Base-by-base conservation (phyloP, 2,797 vertebrate genomes). In the Phrynocephalus forsythii region DNA sequence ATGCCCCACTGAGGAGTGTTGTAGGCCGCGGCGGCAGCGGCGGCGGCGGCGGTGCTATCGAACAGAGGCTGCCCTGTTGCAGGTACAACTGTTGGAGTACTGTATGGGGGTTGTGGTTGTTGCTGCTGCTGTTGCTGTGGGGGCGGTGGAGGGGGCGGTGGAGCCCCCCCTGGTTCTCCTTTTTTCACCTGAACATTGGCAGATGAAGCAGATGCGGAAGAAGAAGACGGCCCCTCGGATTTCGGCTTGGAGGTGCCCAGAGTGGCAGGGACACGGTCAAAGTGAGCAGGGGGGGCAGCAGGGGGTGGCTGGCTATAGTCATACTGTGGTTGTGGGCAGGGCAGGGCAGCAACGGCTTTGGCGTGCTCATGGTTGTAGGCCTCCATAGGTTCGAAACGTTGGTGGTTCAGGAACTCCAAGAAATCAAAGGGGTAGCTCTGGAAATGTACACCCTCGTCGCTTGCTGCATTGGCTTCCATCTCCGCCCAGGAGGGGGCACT, bases 361-460 rank as follows among this genome's bases (percentile, higher is more conserved):
- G 95, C 91, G 3, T 96, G 95, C 73, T 96, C 96, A 87, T 91
- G 92, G 80, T 90, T 89, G 2, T 96, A 96, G 56, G 95, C 92
- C 68, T 96, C 96, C 94, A 96, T 93, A 84, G 96, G 95, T 86
- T 96, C 96, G 38, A 96, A 96, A 90, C 96, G 96, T 88, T 96
- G 96, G 90, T 96, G 96, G 92, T 96, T 96, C 84, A 96, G 95
- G 91, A 96, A 96, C 79, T 96, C 96, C 88, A 96, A 85, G 85
- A 96, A 96, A 90, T 96, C 96, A 63, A 96, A 96, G 22, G 96
- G 96, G 83, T 96, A 96, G 83, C 95, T 96, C 92, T 96, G 96
- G 94, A 96, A 96, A 84, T 96, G 96, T 76, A 96, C 95, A 77
- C 94, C 94, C 63, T 96, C 96, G 89, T 96, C 96, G 88, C 95